Percentiles rank a stretch among this genome's conserved stretches.
phyloP scores from a whole-genome alignment of 37 sponge, comb jelly and placozoan genomes.

The Chondrilla cf. caribensis region DNA sequence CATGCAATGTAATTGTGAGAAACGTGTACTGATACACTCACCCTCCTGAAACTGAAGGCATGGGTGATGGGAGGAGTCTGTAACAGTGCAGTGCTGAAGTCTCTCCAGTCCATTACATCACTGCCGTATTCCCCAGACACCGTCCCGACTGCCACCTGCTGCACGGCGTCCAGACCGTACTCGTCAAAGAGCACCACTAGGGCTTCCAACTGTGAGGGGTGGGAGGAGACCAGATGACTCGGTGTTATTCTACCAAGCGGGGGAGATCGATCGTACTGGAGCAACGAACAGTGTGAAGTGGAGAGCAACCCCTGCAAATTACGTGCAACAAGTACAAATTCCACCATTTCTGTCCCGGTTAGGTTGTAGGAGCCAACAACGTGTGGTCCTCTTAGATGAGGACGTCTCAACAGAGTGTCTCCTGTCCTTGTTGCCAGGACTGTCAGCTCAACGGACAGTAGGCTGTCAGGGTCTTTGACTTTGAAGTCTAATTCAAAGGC shows the following conservation, averaged over 20 bases:
- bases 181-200: constrained; percentile 65
- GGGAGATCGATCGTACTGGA: constrained; percentile 54
- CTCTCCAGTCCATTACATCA: constrained; percentile 56
- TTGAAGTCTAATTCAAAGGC: constrained; percentile 62
- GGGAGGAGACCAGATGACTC: constrained; percentile 43
- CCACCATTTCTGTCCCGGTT: constrained; percentile 2
- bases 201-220: constrained; percentile 44
- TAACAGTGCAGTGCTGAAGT: constrained; percentile 13
- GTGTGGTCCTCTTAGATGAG: constrained; percentile 30
- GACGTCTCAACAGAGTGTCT: constrained; percentile 13
- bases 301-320: constrained; percentile 33
- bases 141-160: constrained; percentile 66
- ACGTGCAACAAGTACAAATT: constrained; percentile 31
- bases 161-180: constrained; percentile 30
- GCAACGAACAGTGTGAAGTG: constrained; percentile 33
- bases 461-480: constrained; percentile 43
- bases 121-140: constrained; percentile 50
- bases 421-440: constrained; percentile 8
- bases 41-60: constrained; percentile 50
- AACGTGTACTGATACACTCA: too few relatives aligned
- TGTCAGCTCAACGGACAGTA: constrained; percentile 16
- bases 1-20: too few relatives aligned
- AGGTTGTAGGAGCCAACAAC: constrained; percentile 40
- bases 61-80: constrained; percentile 10
- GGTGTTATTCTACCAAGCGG: constrained; percentile 68